Conservation (phyloP, 1,140 invertebrate species). For the Eumeta japonica region DNA sequence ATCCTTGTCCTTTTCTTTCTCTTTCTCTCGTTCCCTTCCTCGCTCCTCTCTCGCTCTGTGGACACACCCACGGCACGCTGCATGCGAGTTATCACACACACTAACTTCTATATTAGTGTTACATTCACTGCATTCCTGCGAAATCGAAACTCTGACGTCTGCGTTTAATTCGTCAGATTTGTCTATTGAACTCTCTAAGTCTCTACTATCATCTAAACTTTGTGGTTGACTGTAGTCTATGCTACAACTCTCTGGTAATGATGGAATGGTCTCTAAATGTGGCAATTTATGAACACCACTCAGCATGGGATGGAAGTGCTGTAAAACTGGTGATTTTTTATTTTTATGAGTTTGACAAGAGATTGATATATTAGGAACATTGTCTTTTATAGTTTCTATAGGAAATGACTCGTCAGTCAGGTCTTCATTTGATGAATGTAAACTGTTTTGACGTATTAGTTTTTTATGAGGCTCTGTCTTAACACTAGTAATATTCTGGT, state of each 20-base stretch:
- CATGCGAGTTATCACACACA: constrained; percentile 56
- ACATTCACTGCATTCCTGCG: constrained; percentile 8
- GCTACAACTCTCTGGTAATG: constrained; percentile 38
- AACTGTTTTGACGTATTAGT: constrained; percentile 34
- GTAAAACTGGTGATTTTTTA: constrained; percentile 34
- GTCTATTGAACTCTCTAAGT: constrained; percentile 27
- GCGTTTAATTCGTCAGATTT: background rate
- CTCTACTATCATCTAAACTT: no score
- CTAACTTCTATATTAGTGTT: constrained; percentile 41
- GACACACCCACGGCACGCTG: constrained; percentile 38
- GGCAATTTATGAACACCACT: constrained; percentile 20
- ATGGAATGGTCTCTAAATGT: constrained; percentile 43
- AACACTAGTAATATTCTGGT: background rate
- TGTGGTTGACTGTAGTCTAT: no score
- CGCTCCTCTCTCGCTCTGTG: no score
- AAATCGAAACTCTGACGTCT: background rate
- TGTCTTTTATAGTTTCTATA: no score
- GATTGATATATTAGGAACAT: no score
- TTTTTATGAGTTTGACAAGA: no score
- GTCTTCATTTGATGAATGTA: constrained; percentile 22
- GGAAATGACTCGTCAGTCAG: background rate
- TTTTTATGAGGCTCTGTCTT: constrained; percentile 18
- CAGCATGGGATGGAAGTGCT: constrained; percentile 42
- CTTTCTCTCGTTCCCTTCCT: constrained; percentile 34
- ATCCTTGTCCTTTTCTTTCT: constrained; percentile 31